phyloP scores from a whole-genome alignment of 2,888 invertebrate species.

The Ectobius pallidus region DNA sequence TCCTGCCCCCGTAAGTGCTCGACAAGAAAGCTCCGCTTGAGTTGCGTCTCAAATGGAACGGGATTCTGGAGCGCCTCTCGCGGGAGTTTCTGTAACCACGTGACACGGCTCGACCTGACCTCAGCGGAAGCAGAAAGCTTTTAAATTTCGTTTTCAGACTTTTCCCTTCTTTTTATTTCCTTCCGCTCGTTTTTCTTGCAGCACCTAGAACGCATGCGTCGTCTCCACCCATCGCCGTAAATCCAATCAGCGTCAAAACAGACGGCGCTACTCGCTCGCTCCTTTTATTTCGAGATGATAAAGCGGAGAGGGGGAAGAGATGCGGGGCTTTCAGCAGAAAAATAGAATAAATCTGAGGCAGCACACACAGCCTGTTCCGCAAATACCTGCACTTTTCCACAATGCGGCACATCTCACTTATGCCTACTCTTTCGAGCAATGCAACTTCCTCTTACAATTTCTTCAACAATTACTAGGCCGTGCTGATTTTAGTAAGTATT shows the following conservation, averaged over 20 bases:
- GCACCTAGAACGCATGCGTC: slow-evolving; percentile 5
- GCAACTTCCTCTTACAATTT: too few species aligned
- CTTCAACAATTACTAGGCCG: too few species aligned
- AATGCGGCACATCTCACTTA: too few species aligned
- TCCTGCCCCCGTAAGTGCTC: slow-evolving; percentile 7
- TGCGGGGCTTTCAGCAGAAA: slow-evolving; percentile 19
- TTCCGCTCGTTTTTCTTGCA: slow-evolving; percentile 17
- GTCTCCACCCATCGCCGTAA: slow-evolving; percentile 9
- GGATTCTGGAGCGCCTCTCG: slow-evolving; percentile 18
- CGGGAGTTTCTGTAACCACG: slow-evolving; percentile 17
- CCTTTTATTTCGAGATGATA: slow-evolving; percentile 2
- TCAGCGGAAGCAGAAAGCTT: slow-evolving; percentile 38
- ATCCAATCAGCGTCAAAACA: slow-evolving; percentile 34
- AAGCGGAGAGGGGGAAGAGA: not conserved
- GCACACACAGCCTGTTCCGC: not conserved
- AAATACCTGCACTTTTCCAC: not conserved
- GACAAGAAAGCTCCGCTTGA: slow-evolving; percentile 35
- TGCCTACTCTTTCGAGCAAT: too few species aligned
- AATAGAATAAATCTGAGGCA: slow-evolving; percentile 26
- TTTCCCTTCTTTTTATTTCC: slow-evolving; percentile 32
- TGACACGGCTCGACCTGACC: slow-evolving; percentile 40
- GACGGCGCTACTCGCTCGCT: slow-evolving; percentile 8
- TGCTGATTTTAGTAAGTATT: too few species aligned
- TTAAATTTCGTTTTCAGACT: slow-evolving; percentile 41
- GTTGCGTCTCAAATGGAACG: slow-evolving; percentile 41